These are phyloP conservation scores for Coelopa pilipes DNA, from an alignment of 2,888 invertebrate species.

Conservation along the genomic window DNA sequence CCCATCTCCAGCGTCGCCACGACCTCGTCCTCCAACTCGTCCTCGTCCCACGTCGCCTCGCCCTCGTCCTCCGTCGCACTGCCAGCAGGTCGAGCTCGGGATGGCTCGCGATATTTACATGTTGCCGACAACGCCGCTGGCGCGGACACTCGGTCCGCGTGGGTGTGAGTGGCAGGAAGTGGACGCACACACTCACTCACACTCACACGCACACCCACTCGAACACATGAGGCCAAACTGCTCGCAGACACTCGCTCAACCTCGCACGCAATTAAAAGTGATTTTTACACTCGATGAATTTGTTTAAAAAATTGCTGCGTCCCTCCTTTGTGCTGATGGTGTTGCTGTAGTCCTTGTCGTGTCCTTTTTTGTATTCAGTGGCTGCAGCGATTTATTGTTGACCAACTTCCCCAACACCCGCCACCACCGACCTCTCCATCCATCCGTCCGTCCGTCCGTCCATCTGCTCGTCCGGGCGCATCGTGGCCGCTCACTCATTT, in stretches of 20 bases:
- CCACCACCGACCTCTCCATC: too few species aligned
- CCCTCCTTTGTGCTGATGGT: constrained; percentile 30
- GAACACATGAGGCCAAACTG: too few species aligned
- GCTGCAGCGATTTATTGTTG: constrained; percentile 13
- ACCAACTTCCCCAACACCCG: neutral
- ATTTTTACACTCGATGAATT: constrained; percentile 59
- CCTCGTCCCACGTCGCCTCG: too few species aligned
- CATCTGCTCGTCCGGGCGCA: too few species aligned
- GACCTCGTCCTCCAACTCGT: too few species aligned
- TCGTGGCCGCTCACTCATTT: constrained; percentile 8
- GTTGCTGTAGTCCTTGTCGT: neutral
- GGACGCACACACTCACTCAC: neutral
- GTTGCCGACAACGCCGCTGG: constrained; percentile 19
- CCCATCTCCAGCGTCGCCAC: too few species aligned
- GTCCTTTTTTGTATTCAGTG: constrained; percentile 22
- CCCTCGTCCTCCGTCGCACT: too few species aligned
- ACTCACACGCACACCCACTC: too few species aligned
- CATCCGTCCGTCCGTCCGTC: too few species aligned
- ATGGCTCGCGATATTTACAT: constrained; percentile 6
- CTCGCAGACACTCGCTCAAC: neutral
- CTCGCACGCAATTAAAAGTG: constrained; percentile 31
- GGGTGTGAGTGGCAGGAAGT: neutral
- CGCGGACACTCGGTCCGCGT: neutral
- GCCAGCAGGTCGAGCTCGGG: too few species aligned
- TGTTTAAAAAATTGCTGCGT: constrained; percentile 52